Conservation (phyloP, 2,113 vertebrate species). For the Sylvilagus bachmani region DNA sequence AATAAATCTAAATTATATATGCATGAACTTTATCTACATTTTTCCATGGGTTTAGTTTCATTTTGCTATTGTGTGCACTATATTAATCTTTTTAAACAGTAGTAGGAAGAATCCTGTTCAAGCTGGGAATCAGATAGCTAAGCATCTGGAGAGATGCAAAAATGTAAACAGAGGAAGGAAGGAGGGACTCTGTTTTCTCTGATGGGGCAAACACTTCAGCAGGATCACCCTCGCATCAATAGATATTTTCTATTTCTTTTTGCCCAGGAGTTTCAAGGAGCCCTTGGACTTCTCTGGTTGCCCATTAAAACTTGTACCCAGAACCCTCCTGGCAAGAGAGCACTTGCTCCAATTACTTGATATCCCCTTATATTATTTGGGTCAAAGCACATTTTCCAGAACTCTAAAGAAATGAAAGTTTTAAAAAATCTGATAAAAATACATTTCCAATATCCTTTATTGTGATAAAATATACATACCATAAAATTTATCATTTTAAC, state of each 20-base stretch:
- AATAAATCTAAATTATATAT: neutral
- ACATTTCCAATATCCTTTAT: neutral
- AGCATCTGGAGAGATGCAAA: neutral
- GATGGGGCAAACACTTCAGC: neutral
- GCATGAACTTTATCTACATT: neutral
- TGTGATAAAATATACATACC: neutral
- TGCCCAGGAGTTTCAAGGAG: neutral
- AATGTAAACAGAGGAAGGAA: neutral
- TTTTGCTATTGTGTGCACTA: neutral
- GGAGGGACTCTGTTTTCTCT: neutral
- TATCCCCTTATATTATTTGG: neutral
- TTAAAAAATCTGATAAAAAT: neutral
- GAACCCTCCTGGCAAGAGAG: neutral
- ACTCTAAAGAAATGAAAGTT: neutral
- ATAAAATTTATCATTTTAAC: neutral
- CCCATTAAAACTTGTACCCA: neutral
- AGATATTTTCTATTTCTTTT: neutral
- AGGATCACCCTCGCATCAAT: fast-evolving
- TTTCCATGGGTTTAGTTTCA: neutral
- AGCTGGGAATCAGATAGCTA: neutral
- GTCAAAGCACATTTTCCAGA: neutral
- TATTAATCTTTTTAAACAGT: neutral
- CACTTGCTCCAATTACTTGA: neutral
- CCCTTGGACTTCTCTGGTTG: neutral
- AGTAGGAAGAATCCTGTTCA: neutral